Conservation (phyloP, 1,140 invertebrate species). For the Nixonia krombeini region DNA sequence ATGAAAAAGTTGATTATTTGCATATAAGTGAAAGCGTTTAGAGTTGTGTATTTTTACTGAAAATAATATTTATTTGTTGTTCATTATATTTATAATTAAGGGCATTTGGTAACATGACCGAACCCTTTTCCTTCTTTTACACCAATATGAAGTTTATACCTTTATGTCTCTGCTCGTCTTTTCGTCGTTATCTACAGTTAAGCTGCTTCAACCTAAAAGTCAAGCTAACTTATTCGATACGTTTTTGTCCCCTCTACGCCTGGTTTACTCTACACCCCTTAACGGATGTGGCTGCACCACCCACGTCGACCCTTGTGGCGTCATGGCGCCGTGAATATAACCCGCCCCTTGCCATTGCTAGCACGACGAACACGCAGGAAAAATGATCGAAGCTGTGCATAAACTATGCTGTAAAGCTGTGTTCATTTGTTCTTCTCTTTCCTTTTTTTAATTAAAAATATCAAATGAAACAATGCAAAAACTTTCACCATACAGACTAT, state of each 20-base stretch:
- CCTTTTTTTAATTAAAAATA: not conserved
- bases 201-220: not conserved
- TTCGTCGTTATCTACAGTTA: not conserved
- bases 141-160: not conserved
- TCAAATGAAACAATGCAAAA: too few species aligned
- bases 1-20: too few species aligned
- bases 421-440: not conserved
- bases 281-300: conserved; percentile 6
- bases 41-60: too few species aligned
- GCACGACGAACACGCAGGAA: not conserved
- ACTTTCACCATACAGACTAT: too few species aligned
- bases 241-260: conserved; percentile 4
- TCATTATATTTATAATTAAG: not conserved
- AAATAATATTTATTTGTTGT: not conserved
- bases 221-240: conserved; percentile 1
- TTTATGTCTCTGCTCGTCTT: not conserved
- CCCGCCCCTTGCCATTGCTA: conserved; percentile 26
- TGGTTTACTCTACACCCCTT: not conserved
- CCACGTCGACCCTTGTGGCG: conserved; percentile 2
- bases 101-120: not conserved
- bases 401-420: not conserved
- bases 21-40: too few species aligned
- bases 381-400: not conserved
- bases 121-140: not conserved
- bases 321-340: conserved; percentile 1